Evolutionary conservation across 92 coral and sea anemone species (phyloP).

Genomic region (Pocillopora meandrina): DNA sequence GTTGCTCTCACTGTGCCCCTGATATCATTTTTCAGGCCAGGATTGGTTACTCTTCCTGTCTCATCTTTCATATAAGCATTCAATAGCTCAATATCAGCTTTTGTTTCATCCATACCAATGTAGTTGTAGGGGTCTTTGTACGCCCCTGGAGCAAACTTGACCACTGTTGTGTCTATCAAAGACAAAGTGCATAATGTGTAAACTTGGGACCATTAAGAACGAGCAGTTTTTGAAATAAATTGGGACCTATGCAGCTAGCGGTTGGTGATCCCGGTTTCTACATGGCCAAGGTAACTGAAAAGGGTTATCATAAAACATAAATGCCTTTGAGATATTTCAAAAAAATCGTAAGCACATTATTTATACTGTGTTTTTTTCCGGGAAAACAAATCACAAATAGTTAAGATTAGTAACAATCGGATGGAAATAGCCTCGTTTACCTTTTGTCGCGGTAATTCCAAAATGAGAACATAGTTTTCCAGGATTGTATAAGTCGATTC

Average conservation of each 20-base stretch:
- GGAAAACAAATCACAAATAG: too few relatives aligned
- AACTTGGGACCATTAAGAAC: background rate
- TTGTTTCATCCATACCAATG: constrained; percentile 46
- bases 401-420: too few relatives aligned
- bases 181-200: background rate
- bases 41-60: constrained; percentile 28
- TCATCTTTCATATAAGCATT: constrained; percentile 45
- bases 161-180: constrained; percentile 38
- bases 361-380: too few relatives aligned
- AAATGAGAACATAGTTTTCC: constrained; percentile 56
- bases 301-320: too few relatives aligned
- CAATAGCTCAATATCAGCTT: constrained; percentile 24
- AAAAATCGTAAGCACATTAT: too few relatives aligned
- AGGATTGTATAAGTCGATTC: constrained; percentile 42
- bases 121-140: constrained; percentile 53
- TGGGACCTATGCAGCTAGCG: too few relatives aligned
- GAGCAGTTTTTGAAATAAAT: background rate
- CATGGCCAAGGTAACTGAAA: too few relatives aligned
- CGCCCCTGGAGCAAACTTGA: constrained; percentile 60
- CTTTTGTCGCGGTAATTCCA: constrained; percentile 41
- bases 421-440: constrained; percentile 6
- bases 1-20: constrained; percentile 58
- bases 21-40: constrained; percentile 52
- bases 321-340: too few relatives aligned
- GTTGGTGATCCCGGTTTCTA: too few relatives aligned